These are phyloP conservation scores for Neostethus bicornis DNA, from an alignment of 2,797 vertebrate species.

Conservation along the genomic window DNA sequence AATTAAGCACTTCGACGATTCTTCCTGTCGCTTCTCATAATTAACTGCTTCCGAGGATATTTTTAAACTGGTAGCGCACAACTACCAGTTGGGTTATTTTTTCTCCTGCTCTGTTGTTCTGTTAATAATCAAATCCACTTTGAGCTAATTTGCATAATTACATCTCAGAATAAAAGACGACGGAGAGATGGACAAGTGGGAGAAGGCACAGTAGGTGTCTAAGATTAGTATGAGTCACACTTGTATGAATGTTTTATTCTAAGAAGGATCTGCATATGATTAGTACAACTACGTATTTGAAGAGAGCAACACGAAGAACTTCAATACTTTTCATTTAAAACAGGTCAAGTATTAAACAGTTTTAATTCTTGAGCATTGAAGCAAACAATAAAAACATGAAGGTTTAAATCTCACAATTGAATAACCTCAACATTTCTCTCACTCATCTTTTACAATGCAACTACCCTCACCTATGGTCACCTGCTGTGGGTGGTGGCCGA, in stretches of 20 bases:
- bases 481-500: no score
- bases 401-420: no score
- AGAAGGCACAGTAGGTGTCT: constrained; percentile 6
- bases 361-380: no score
- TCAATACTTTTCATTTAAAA: background rate
- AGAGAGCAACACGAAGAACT: background rate
- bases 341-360: no score
- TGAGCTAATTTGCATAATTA: constrained; percentile 25
- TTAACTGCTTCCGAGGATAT: constrained; percentile 22
- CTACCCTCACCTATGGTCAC: no score
- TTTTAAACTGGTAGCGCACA: constrained; percentile 10
- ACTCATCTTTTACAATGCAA: no score
- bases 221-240: constrained; percentile 19
- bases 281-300: background rate
- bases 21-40: constrained; percentile 13
- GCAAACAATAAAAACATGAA: no score
- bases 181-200: constrained; percentile 22
- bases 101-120: constrained; percentile 5
- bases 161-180: constrained; percentile 13
- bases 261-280: constrained; percentile 5
- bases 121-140: constrained; percentile 30
- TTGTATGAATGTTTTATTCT: constrained; percentile 14
- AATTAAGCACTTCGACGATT: constrained; percentile 20
- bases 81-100: constrained; percentile 8
- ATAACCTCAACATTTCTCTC: no score